Conservation (phyloP, 2,113 vertebrate genomes). For the Nothoprocta pentlandii region DNA sequence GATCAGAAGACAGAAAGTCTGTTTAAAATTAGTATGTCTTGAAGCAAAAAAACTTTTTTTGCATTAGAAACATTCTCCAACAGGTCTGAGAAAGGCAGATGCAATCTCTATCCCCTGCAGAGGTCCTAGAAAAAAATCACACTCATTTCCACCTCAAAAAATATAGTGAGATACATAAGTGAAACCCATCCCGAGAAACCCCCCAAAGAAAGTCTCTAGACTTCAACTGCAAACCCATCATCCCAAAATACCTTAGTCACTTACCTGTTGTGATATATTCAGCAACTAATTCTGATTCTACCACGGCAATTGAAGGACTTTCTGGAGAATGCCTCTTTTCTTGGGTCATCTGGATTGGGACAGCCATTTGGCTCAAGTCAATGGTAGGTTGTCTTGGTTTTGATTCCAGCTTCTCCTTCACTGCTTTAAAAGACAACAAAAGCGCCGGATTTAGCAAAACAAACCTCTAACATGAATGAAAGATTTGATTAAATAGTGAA, state of each 20-base stretch:
- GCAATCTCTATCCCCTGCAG: constrained; percentile 49
- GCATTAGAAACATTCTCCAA: neutral
- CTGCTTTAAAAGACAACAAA: constrained; percentile 71
- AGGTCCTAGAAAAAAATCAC: neutral
- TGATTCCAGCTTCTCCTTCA: constrained; percentile 91
- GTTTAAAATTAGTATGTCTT: neutral
- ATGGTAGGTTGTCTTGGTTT: constrained; percentile 93
- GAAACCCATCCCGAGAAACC: neutral
- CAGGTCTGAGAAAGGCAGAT: constrained; percentile 53
- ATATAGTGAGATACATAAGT: neutral
- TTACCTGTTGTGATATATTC: constrained; percentile 87
- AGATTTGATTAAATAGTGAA: neutral
- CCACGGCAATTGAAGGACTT: constrained; percentile 85
- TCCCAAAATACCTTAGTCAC: constrained; percentile 5
- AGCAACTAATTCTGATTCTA: constrained; percentile 86
- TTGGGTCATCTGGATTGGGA: constrained; percentile 92
- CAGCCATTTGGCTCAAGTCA: constrained; percentile 97
- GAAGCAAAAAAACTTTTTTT: constrained; percentile 28
- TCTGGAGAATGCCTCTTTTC: constrained; percentile 90
- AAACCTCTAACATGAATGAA: neutral
- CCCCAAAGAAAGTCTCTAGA: neutral
- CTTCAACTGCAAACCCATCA: neutral
- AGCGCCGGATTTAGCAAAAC: neutral
- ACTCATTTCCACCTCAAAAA: neutral
- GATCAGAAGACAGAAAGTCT: constrained; percentile 12